Conservation (phyloP, 2,888 invertebrate species). For the Dugesia japonica region DNA sequence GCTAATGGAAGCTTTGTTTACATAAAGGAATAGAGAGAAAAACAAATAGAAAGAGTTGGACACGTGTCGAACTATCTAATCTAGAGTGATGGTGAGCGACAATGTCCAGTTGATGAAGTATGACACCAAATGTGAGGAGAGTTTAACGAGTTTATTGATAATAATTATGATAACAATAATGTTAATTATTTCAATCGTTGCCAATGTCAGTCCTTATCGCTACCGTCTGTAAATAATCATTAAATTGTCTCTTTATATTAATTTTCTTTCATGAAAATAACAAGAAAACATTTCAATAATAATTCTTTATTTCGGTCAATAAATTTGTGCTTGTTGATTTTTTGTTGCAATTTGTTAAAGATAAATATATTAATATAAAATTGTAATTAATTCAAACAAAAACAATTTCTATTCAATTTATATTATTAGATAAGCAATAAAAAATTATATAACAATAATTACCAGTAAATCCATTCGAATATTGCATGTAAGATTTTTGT, state of each 20-base stretch:
- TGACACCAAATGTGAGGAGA: neutral
- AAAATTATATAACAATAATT: neutral
- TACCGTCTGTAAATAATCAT: slow-evolving; percentile 5
- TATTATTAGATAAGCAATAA: neutral
- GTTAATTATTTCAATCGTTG: neutral
- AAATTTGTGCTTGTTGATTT: too few species aligned
- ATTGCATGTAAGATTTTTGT: neutral
- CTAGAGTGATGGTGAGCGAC: slow-evolving; percentile 5
- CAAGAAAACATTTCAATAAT: neutral
- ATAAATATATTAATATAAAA: too few species aligned
- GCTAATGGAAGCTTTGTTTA: neutral
- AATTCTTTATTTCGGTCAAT: too few species aligned
- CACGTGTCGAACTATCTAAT: slow-evolving; percentile 14
- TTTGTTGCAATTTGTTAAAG: too few species aligned
- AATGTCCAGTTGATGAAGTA: neutral
- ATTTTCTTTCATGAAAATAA: neutral
- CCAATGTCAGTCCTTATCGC: neutral
- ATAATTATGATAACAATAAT: neutral
- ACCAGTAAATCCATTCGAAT: neutral
- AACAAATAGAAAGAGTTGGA: neutral
- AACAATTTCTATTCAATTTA: neutral
- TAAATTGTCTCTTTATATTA: neutral
- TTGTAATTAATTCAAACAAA: neutral
- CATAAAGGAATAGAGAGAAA: neutral
- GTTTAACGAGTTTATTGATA: neutral